phyloP scores from a whole-genome alignment of 2,888 invertebrate genomes.

The Caenorhabditis panamensis region DNA sequence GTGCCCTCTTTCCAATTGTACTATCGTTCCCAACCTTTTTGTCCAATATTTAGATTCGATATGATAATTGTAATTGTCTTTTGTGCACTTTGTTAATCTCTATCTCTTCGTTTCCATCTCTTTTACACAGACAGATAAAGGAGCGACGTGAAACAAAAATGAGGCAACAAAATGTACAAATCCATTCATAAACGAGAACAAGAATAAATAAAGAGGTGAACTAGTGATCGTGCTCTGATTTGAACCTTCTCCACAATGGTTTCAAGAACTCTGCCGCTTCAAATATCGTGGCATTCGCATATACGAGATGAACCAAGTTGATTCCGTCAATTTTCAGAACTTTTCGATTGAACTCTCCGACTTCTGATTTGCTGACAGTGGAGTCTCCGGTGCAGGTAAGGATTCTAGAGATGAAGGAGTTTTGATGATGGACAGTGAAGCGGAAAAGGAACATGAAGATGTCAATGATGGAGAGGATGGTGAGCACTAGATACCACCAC shows the following conservation, averaged over 20 bases:
- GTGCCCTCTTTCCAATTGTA: too few relatives aligned
- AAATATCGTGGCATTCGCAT: constrained; percentile 74
- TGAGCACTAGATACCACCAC: constrained; percentile 72
- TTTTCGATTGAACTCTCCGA: constrained; percentile 68
- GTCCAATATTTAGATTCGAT: too few relatives aligned
- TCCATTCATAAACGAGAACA: neutral
- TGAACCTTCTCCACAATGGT: constrained; percentile 54
- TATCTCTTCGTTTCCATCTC: neutral
- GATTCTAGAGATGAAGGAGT: constrained; percentile 43
- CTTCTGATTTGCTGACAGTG: constrained; percentile 21
- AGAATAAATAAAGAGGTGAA: neutral
- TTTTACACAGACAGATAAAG: neutral
- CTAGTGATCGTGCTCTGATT: constrained; percentile 20
- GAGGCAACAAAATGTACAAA: constrained; percentile 7
- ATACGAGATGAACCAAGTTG: constrained; percentile 74
- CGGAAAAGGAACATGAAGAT: constrained; percentile 49
- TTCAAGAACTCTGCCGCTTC: constrained; percentile 52
- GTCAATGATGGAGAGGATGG: constrained; percentile 39
- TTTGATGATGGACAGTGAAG: constrained; percentile 48
- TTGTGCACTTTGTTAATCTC: neutral
- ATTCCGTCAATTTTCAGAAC: constrained; percentile 78
- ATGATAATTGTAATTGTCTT: too few relatives aligned
- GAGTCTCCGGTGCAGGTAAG: constrained; percentile 30
- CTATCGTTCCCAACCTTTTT: too few relatives aligned
- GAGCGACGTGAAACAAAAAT: neutral